Percentiles rank a stretch among this genome's conserved stretches.
Conservation (phyloP, 2,113 vertebrate species). For the Hypomesus transpacificus region DNA sequence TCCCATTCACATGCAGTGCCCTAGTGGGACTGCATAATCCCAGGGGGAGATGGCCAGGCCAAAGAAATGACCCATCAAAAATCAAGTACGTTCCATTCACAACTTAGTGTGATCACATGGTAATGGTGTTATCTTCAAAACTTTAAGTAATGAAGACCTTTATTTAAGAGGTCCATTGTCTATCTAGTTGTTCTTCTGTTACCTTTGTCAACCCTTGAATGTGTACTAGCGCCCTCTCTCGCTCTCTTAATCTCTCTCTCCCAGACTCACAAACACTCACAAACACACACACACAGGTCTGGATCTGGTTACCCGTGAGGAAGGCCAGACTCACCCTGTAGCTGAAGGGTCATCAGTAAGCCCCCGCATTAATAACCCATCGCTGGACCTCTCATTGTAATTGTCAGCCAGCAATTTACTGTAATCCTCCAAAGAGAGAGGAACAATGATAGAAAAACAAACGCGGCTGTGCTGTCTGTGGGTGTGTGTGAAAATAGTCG, state of each 20-base stretch:
- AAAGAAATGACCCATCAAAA: not conserved
- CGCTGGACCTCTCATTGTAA: slow-evolving; percentile 85
- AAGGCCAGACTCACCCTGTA: slow-evolving; percentile 74
- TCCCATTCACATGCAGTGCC: slow-evolving; percentile 35
- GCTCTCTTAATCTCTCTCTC: not conserved
- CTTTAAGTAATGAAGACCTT: not conserved
- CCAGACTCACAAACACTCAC: not conserved
- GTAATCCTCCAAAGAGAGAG: slow-evolving; percentile 73
- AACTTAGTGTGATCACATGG: not conserved
- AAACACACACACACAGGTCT: slow-evolving; percentile 51
- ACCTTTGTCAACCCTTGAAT: too few species aligned
- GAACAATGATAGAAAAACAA: slow-evolving; percentile 55
- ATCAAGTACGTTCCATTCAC: not conserved
- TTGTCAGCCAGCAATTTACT: slow-evolving; percentile 86
- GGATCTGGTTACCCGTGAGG: slow-evolving; percentile 85
- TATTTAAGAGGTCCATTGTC: not conserved
- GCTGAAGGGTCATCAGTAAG: slow-evolving; percentile 86
- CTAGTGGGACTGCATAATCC: slow-evolving; percentile 5
- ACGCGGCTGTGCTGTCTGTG: slow-evolving; percentile 10
- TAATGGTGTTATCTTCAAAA: too few species aligned
- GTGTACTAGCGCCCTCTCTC: not conserved
- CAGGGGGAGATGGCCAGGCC: not conserved
- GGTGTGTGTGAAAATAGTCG: not conserved
- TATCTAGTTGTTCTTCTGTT: too few species aligned
- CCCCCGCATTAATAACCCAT: slow-evolving; percentile 84